Evolutionary conservation across 2,797 vertebrate species (phyloP).

Genomic region (Petrocephalus schoutedeni): DNA sequence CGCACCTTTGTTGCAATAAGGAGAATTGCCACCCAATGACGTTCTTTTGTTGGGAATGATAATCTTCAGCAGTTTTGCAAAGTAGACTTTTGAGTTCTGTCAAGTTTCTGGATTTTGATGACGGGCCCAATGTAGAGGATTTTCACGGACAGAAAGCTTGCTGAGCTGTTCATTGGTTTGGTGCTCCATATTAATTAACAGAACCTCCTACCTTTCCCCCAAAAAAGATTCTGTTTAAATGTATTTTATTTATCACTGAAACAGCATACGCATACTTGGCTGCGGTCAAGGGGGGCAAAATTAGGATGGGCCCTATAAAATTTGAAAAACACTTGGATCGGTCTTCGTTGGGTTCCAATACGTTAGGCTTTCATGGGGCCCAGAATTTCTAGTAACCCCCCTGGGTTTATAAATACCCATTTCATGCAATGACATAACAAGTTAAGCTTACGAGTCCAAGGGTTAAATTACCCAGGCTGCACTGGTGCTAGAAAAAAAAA

Average conservation of each 20-base stretch:
- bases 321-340: not conserved
- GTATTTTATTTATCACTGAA: not conserved
- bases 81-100: not conserved
- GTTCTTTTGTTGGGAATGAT: slow-evolving; percentile 16
- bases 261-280: too few relatives aligned
- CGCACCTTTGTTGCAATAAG: not conserved
- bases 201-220: not conserved
- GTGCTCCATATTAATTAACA: not conserved
- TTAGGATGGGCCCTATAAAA: not conserved
- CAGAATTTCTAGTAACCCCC: not conserved
- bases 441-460: not conserved
- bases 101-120: not conserved
- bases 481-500: not conserved
- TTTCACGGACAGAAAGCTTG: not conserved
- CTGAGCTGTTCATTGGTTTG: not conserved
- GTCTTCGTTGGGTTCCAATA: not conserved
- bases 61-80: slow-evolving; percentile 38
- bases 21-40: slow-evolving; percentile 22
- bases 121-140: not conserved
- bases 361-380: not conserved
- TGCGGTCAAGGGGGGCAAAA: not conserved
- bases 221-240: not conserved
- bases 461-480: not conserved
- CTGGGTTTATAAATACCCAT: not conserved
- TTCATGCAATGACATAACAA: slow-evolving; percentile 1